phyloP scores from a whole-genome alignment of 2,113 vertebrate species.

The Pelecanus crispus region DNA sequence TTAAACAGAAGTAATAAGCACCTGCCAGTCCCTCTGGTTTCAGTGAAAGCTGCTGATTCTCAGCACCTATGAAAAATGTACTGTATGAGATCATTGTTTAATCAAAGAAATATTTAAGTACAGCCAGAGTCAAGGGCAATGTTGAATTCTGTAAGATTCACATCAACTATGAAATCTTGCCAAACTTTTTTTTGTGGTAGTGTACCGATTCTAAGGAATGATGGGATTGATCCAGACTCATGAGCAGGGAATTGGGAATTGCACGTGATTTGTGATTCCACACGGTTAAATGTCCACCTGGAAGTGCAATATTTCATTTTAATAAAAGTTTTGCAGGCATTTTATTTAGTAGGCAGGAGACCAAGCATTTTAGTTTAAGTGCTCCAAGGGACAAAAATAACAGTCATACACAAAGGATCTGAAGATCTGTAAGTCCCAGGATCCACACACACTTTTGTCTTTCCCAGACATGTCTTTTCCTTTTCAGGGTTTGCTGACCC shows the following conservation, averaged over 20 bases:
- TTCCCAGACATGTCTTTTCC: not conserved
- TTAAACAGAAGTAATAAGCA: not conserved
- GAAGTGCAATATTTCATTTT: not conserved
- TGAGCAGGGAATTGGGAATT: not conserved
- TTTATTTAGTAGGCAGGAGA: not conserved
- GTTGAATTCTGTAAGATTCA: not conserved
- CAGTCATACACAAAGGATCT: not conserved
- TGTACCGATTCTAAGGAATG: not conserved
- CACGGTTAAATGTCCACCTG: not conserved
- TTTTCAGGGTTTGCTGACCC: not conserved
- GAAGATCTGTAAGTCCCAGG: not conserved
- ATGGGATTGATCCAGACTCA: not conserved
- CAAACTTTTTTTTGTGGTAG: not conserved
- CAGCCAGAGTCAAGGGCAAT: not conserved
- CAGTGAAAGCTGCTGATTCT: not conserved
- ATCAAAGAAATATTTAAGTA: not conserved
- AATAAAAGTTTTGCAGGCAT: not conserved
- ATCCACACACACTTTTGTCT: not conserved
- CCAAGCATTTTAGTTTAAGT: not conserved
- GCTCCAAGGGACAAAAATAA: not conserved
- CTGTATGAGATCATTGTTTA: not conserved
- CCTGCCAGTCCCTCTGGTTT: not conserved
- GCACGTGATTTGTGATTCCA: not conserved
- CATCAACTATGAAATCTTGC: not conserved
- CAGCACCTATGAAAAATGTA: not conserved